Conservation (phyloP, 2,888 invertebrate species). For the Bhutanitis thaidina region DNA sequence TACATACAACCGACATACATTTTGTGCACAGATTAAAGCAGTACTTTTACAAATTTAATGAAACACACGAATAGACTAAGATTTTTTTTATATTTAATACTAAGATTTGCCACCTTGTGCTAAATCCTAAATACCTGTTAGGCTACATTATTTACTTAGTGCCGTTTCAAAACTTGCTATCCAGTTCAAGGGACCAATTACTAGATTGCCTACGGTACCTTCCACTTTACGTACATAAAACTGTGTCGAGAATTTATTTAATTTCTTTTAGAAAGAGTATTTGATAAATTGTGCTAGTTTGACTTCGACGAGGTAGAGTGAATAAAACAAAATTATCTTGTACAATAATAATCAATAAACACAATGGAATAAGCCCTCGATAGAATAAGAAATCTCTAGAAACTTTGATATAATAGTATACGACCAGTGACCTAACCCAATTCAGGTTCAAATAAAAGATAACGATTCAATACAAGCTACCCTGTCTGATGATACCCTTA, state of each 20-base stretch:
- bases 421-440: slow-evolving; percentile 3
- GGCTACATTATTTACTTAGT: slow-evolving; percentile 23
- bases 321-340: no score
- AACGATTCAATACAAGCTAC: background rate
- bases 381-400: slow-evolving; percentile 5
- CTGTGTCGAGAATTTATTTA: no score
- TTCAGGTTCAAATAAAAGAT: slow-evolving; percentile 11
- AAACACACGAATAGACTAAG: no score
- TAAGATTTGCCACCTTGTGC: slow-evolving; percentile 33
- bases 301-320: no score
- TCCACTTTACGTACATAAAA: no score
- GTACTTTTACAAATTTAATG: no score
- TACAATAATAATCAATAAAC: no score
- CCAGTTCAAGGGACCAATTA: slow-evolving; percentile 52
- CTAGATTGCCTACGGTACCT: background rate
- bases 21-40: no score
- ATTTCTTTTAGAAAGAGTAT: no score
- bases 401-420: slow-evolving; percentile 1
- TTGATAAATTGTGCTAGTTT: no score
- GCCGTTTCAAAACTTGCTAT: slow-evolving; percentile 49
- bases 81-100: background rate
- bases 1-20: no score
- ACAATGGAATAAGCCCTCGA: background rate
- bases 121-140: slow-evolving; percentile 45
- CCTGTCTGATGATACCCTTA: background rate